Percentiles rank a stretch among this genome's conserved stretches.
Evolutionary conservation across 2,113 vertebrate genomes (phyloP).

Genomic region (Nesoenas mayeri): DNA sequence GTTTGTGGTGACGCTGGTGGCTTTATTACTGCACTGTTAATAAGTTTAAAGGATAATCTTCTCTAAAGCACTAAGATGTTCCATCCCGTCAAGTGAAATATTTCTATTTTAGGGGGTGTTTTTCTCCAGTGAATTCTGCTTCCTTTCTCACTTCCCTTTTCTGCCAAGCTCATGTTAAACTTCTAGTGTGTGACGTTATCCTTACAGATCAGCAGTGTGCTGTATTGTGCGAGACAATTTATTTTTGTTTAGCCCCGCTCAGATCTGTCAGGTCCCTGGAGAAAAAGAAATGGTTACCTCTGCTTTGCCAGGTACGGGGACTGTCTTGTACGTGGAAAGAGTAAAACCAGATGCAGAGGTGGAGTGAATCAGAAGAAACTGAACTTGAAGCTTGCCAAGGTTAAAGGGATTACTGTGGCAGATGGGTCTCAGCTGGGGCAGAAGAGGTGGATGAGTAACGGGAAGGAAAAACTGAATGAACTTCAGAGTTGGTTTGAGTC

Average conservation of each 20-base stretch:
- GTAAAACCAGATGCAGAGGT: not conserved
- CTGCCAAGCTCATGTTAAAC: slow-evolving; percentile 42
- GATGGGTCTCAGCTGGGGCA: slow-evolving; percentile 32
- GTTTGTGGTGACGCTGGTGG: not conserved
- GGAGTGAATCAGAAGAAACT: not conserved
- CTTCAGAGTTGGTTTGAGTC: not conserved
- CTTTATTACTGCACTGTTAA: not conserved
- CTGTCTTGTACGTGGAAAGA: not conserved
- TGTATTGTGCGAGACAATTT: not conserved
- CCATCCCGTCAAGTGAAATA: slow-evolving; percentile 5
- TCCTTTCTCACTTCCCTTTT: slow-evolving; percentile 60
- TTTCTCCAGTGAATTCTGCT: slow-evolving; percentile 39
- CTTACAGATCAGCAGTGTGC: not conserved
- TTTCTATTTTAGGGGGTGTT: slow-evolving; percentile 49
- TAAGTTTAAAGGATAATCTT: not conserved
- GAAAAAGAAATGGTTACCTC: not conserved
- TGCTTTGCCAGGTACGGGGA: not conserved
- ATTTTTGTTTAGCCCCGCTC: not conserved
- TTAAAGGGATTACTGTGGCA: not conserved
- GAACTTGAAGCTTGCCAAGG: not conserved
- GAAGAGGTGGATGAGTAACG: slow-evolving; percentile 51
- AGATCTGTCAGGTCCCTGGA: not conserved
- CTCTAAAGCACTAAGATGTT: slow-evolving; percentile 32
- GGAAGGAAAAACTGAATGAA: slow-evolving; percentile 48
- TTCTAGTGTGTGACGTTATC: slow-evolving; percentile 4